These are phyloP conservation scores for Tipula helvola DNA, from an alignment of 2,888 invertebrate species.

Conservation along the genomic window DNA sequence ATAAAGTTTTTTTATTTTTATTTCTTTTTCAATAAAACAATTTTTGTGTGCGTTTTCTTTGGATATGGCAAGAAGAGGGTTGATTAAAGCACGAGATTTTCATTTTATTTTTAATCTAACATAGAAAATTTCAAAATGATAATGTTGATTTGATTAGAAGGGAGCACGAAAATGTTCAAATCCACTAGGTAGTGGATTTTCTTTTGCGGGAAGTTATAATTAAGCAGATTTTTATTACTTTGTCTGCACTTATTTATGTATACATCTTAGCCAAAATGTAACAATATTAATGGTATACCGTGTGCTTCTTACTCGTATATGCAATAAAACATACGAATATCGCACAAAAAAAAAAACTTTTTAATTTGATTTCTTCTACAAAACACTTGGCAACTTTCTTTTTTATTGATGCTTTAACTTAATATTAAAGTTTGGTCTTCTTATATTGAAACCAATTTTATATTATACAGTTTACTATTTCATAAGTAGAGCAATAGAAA, in stretches of 20 bases:
- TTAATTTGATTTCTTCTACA: background rate
- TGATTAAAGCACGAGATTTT: background rate
- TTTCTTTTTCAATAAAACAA: background rate
- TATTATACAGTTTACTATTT: background rate
- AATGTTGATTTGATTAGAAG: background rate
- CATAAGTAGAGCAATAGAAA: background rate
- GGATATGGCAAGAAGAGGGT: background rate
- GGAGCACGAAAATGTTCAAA: background rate
- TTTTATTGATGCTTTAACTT: background rate
- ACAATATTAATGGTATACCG: background rate
- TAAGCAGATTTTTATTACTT: background rate
- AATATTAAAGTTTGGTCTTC: background rate
- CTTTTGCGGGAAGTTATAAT: background rate
- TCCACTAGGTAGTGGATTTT: background rate
- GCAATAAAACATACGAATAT: background rate
- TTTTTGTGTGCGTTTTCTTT: background rate
- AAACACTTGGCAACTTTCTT: background rate
- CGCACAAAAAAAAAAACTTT: background rate
- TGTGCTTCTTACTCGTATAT: background rate
- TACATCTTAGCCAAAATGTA: background rate
- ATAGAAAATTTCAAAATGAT: background rate
- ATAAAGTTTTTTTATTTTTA: background rate
- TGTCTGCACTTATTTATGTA: background rate
- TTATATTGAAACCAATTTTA: background rate
- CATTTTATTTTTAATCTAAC: background rate